Conservation (phyloP, 1,140 invertebrate species). For the Hypothenemus hampei region DNA sequence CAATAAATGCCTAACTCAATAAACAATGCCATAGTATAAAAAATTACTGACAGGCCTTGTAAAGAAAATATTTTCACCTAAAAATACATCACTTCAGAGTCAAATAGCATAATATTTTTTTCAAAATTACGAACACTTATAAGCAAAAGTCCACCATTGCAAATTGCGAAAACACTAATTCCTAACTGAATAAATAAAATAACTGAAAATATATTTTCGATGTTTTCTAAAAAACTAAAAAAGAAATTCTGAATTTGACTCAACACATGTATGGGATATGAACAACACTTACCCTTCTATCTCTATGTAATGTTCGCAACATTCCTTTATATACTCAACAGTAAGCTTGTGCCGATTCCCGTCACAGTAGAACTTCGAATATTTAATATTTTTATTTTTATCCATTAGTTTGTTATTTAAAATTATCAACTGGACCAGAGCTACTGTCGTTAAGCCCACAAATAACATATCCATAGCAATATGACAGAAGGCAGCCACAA, state of each 20-base stretch:
- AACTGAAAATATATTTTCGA: conserved; percentile 35
- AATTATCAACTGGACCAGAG: conserved; percentile 23
- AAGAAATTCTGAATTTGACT: too few species aligned
- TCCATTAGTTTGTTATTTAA: conserved; percentile 24
- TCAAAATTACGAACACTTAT: conserved; percentile 6
- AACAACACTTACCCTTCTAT: conserved; percentile 16
- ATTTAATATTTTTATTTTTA: conserved; percentile 14
- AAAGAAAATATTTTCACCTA: conserved; percentile 8
- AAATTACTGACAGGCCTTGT: conserved; percentile 12
- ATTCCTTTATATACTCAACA: conserved; percentile 6
- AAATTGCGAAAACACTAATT: conserved; percentile 38
- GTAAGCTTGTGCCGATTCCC: background rate
- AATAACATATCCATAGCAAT: conserved; percentile 24
- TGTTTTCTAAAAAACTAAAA: conserved; percentile 26
- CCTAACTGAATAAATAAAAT: conserved; percentile 37
- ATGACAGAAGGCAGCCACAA: conserved; percentile 15
- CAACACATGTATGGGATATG: background rate
- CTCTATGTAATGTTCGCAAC: conserved; percentile 14
- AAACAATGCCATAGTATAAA: conserved; percentile 32
- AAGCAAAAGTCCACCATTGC: conserved; percentile 35
- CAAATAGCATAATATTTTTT: too few species aligned
- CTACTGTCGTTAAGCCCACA: conserved; percentile 15
- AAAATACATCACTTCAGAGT: conserved; percentile 1
- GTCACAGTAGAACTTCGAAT: background rate
- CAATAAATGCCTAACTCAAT: conserved; percentile 40